Percentiles rank a stretch among this genome's conserved stretches.
phyloP scores from a whole-genome alignment of 2,113 vertebrate genomes.

The Muntiacus reevesi region DNA sequence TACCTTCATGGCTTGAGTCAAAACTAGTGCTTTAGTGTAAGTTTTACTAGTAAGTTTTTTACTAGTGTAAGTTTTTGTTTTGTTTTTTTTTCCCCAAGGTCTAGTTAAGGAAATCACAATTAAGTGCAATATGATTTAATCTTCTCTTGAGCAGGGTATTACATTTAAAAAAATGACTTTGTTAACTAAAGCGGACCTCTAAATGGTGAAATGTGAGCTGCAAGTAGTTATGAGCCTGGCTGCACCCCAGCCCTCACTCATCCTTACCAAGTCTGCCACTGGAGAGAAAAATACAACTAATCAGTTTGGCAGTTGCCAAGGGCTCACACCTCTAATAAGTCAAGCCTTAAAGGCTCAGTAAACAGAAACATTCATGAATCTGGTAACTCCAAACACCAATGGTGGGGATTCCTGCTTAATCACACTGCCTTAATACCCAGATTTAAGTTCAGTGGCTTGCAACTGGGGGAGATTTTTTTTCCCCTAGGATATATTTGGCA shows the following conservation, averaged over 20 bases:
- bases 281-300: neutral
- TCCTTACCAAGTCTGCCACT: neutral
- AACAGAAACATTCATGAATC: neutral
- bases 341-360: neutral
- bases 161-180: neutral
- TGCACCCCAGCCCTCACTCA: no score
- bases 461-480: neutral
- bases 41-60: no score
- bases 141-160: neutral
- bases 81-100: neutral
- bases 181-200: neutral
- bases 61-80: neutral
- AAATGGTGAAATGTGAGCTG: neutral
- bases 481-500: neutral
- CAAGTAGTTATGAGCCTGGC: neutral
- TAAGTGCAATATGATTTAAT: neutral
- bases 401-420: neutral
- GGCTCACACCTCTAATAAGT: neutral
- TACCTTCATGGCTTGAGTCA: neutral
- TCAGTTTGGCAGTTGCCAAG: neutral
- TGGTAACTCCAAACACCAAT: neutral
- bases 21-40: neutral
- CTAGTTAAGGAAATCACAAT: neutral
- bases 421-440: neutral
- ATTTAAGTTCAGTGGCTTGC: neutral